A percentile compares a stretch with the other conserved stretches of the same genome.
These are phyloP conservation scores for Argyrosomus japonicus DNA, from an alignment of 2,113 vertebrate genomes.

Conservation along the genomic window DNA sequence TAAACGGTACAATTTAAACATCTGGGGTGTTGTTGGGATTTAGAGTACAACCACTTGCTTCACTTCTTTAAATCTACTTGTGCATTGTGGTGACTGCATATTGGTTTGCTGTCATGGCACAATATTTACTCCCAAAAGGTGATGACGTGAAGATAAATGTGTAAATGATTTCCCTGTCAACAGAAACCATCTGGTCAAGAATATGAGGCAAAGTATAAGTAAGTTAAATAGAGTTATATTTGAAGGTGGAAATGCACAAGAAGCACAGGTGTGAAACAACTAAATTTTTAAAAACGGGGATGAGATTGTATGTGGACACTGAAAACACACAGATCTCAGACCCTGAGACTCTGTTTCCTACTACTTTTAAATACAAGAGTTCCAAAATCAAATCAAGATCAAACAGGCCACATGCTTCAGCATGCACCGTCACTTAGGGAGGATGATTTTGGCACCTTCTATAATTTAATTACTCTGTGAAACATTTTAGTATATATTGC, in stretches of 20 bases:
- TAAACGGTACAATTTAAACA: not conserved
- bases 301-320: slow-evolving; percentile 30
- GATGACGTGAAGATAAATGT: not conserved
- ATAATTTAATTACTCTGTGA: slow-evolving; percentile 1
- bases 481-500: not conserved
- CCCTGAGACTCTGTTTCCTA: slow-evolving; percentile 1
- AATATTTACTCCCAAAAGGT: not conserved
- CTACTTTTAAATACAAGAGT: not conserved
- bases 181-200: not conserved
- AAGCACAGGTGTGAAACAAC: not conserved
- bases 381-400: slow-evolving; percentile 21
- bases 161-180: not conserved
- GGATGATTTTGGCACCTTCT: not conserved
- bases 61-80: not conserved
- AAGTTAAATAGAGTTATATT: not conserved
- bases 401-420: slow-evolving; percentile 17
- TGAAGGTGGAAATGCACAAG: slow-evolving; percentile 16
- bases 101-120: not conserved
- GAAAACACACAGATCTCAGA: slow-evolving; percentile 30
- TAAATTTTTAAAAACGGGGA: not conserved
- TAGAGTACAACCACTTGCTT: not conserved
- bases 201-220: not conserved
- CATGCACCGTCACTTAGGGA: slow-evolving; percentile 1
- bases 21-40: not conserved
- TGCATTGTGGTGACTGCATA: not conserved